A percentile compares a stretch with the other conserved stretches of the same genome.
phyloP scores from a whole-genome alignment of 1,140 invertebrate genomes.

The Lucilia cuprina region DNA sequence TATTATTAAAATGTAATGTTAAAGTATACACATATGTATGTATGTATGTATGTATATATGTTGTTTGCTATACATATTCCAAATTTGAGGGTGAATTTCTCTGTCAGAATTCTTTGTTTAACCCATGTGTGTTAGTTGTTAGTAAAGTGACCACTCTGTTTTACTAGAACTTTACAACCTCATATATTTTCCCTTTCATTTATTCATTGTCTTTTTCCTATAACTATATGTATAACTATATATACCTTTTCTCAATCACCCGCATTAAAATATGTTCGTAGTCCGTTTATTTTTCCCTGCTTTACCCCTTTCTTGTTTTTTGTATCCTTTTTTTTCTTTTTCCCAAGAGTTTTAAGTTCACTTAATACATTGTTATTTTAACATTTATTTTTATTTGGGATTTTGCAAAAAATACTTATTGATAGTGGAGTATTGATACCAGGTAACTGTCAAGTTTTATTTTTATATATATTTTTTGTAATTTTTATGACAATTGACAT shows the following conservation, averaged over 20 bases:
- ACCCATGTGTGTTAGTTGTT: background rate
- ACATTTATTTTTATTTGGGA: background rate
- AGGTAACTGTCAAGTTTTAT: too few species aligned
- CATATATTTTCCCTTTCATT: background rate
- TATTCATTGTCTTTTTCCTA: background rate
- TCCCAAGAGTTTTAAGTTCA: background rate
- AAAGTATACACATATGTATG: background rate
- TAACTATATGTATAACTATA: background rate
- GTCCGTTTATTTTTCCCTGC: too few species aligned
- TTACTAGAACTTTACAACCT: background rate
- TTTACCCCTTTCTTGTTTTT: background rate
- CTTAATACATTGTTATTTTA: background rate
- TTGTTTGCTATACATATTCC: too few species aligned
- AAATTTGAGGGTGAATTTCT: too few species aligned
- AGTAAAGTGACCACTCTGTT: background rate
- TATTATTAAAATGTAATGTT: conserved; percentile 47
- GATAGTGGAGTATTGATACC: too few species aligned
- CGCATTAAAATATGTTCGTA: background rate
- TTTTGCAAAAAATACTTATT: background rate
- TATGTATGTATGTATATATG: background rate
- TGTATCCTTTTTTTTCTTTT: background rate
- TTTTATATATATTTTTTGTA: too few species aligned
- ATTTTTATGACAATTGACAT: too few species aligned
- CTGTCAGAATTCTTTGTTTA: background rate
- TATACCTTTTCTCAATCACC: background rate